These are phyloP conservation scores for Drymonia ruficornis DNA, from an alignment of 2,888 invertebrate species.

Conservation along the genomic window DNA sequence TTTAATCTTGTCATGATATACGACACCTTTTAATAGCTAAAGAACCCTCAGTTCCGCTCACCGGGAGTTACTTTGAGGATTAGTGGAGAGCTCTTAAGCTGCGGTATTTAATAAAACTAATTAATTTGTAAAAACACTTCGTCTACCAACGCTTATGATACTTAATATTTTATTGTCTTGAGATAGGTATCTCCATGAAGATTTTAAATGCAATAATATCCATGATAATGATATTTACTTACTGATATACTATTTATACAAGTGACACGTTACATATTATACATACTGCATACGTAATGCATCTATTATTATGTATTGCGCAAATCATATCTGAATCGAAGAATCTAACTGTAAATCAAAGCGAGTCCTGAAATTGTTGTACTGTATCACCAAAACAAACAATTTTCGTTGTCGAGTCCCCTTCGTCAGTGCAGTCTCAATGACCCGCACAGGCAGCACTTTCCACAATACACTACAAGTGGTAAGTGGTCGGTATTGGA, in stretches of 20 bases:
- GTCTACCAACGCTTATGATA: background rate
- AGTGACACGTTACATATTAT: constrained; percentile 1
- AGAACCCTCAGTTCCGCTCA: constrained; percentile 10
- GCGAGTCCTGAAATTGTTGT: no score
- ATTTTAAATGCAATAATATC: no score
- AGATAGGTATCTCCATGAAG: background rate
- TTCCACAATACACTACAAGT: constrained; percentile 31
- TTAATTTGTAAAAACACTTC: background rate
- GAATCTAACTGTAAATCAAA: no score
- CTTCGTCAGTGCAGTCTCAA: constrained; percentile 21
- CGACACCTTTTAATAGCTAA: constrained; percentile 22
- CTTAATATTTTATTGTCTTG: background rate
- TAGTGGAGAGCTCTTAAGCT: constrained; percentile 15
- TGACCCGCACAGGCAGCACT: constrained; percentile 23
- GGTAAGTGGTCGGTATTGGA: constrained; percentile 34
- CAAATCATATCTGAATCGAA: no score
- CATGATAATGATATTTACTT: background rate
- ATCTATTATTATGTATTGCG: background rate
- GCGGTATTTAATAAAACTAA: constrained; percentile 16
- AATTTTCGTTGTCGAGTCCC: background rate
- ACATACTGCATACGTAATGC: background rate
- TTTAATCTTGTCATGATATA: constrained; percentile 21
- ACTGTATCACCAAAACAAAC: background rate
- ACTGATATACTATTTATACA: background rate
- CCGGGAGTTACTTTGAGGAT: constrained; percentile 16